A percentile compares a stretch with the other conserved stretches of the same genome.
Evolutionary conservation across 2,113 vertebrate genomes (phyloP).

Genomic region (Lepus europaeus): DNA sequence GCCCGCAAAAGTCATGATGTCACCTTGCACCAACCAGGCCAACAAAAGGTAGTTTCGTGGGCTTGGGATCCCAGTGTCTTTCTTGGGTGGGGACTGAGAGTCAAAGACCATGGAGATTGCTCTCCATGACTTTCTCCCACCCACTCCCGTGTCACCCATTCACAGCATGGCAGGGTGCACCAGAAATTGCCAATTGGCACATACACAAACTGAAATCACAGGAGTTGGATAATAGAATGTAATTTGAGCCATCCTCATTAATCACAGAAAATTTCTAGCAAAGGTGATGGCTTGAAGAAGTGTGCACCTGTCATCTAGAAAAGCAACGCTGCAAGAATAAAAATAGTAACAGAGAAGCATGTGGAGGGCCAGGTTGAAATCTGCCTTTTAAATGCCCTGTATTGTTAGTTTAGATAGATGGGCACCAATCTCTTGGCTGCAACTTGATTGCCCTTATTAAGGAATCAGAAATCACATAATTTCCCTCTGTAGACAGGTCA

Average conservation of each 20-base stretch:
- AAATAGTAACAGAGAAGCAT: background rate
- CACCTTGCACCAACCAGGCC: background rate
- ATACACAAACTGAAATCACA: background rate
- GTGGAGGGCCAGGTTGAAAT: background rate
- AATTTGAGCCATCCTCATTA: background rate
- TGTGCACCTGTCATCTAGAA: background rate
- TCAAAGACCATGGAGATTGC: background rate
- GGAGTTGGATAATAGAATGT: background rate
- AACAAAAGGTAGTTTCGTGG: background rate
- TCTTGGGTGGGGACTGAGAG: background rate
- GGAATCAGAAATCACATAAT: constrained; percentile 44
- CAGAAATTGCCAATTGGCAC: background rate
- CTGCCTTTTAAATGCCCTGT: background rate
- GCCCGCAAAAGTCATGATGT: background rate
- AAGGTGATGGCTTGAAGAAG: background rate
- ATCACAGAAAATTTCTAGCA: background rate
- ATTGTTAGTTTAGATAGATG: constrained; percentile 26
- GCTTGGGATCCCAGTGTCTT: background rate
- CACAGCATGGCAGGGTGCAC: background rate
- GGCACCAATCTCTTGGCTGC: background rate
- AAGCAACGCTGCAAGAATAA: background rate
- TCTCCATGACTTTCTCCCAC: background rate
- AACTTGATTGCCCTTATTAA: background rate
- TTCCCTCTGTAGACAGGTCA: constrained; percentile 39
- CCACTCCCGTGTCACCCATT: rapidly evolving